Conservation (phyloP, 1,140 invertebrate genomes). For the Drosophila orena region DNA sequence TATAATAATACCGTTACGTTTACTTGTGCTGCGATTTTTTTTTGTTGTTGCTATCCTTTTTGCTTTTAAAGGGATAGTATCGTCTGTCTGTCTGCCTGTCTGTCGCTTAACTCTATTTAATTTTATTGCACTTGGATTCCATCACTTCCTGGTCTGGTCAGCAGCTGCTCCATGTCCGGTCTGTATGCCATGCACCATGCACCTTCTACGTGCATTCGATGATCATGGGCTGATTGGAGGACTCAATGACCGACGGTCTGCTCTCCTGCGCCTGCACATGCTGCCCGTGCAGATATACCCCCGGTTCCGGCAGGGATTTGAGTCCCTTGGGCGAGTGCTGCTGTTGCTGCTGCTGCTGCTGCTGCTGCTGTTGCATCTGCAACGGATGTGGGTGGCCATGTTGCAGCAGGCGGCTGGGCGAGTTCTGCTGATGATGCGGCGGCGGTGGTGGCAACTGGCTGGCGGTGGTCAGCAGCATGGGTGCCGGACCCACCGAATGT, state of each 20-base stretch:
- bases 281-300: conserved; percentile 80
- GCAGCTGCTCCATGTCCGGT: background rate
- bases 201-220: conserved; percentile 92
- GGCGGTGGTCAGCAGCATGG: conserved; percentile 74
- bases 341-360: conserved; percentile 61
- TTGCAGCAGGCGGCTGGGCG: conserved; percentile 87
- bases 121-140: conserved; percentile 81
- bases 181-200: background rate
- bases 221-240: conserved; percentile 92
- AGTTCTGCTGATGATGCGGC: conserved; percentile 85
- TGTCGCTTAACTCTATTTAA: conserved; percentile 42
- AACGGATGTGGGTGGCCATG: conserved; percentile 83
- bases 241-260: conserved; percentile 92
- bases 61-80: background rate
- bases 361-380: conserved; percentile 52
- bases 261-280: conserved; percentile 87
- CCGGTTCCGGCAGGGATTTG: conserved; percentile 77
- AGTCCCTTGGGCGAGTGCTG: conserved; percentile 58
- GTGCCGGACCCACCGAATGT: conserved; percentile 41
- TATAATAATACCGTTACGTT: conserved; percentile 80
- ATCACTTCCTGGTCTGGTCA: conserved; percentile 40
- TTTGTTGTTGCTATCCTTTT: background rate
- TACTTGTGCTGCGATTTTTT: conserved; percentile 66
- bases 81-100: conserved; percentile 55
- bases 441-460: conserved; percentile 87